phyloP scores from a whole-genome alignment of 1,140 invertebrate species.

The Drosophila varians region DNA sequence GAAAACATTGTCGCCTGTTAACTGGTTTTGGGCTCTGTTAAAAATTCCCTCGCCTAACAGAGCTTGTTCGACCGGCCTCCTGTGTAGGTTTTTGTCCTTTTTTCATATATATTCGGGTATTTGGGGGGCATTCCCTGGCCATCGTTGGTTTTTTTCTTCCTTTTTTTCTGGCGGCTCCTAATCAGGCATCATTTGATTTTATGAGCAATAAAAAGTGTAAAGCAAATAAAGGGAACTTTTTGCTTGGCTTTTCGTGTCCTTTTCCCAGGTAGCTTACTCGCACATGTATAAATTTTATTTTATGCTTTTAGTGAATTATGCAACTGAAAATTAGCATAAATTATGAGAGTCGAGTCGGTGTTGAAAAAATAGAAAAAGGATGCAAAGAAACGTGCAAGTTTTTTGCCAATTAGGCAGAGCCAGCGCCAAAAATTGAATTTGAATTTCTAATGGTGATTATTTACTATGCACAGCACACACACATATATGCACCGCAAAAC shows the following conservation, averaged over 20 bases:
- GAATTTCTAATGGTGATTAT: slow-evolving; percentile 68
- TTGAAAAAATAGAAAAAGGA: too few relatives aligned
- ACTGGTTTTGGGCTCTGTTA: slow-evolving; percentile 38
- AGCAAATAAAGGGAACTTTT: slow-evolving; percentile 31
- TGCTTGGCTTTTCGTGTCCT: slow-evolving; percentile 2
- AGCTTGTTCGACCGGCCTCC: slow-evolving; percentile 3
- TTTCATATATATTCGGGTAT: background rate
- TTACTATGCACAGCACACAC: slow-evolving; percentile 63
- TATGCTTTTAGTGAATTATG: slow-evolving; percentile 47
- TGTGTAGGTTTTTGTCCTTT: slow-evolving; percentile 4
- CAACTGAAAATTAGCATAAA: slow-evolving; percentile 70
- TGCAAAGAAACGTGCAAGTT: slow-evolving; percentile 10
- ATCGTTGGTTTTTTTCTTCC: slow-evolving; percentile 1
- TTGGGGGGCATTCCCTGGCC: slow-evolving; percentile 11
- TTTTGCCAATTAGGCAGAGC: slow-evolving; percentile 61
- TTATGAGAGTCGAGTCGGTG: too few relatives aligned
- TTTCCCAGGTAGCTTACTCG: slow-evolving; percentile 18
- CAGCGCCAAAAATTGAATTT: slow-evolving; percentile 65
- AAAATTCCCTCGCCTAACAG: slow-evolving; percentile 60
- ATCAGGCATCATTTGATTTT: slow-evolving; percentile 52
- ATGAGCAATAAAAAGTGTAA: slow-evolving; percentile 52
- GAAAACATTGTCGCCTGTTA: slow-evolving; percentile 26
- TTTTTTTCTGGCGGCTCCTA: slow-evolving; percentile 18
- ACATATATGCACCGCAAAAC: slow-evolving; percentile 11
- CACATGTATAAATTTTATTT: background rate